Conservation (phyloP, 2,113 vertebrate species). For the Rhodinocichla rosea region DNA sequence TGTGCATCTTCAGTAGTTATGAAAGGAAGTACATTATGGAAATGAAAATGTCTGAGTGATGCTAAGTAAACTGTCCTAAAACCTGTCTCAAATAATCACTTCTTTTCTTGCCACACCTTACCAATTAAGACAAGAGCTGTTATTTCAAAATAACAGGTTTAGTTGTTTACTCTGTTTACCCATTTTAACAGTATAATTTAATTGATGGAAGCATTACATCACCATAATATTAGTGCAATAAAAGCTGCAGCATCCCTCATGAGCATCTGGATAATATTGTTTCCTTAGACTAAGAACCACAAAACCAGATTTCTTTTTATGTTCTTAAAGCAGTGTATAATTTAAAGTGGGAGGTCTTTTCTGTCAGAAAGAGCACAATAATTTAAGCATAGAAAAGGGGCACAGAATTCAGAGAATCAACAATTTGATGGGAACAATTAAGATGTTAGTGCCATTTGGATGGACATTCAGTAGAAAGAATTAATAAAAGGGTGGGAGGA, state of each 20-base stretch:
- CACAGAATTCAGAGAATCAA: background rate
- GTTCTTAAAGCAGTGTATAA: background rate
- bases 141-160: slow-evolving; percentile 38
- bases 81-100: background rate
- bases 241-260: background rate
- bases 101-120: slow-evolving; percentile 5
- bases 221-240: background rate
- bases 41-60: background rate
- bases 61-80: background rate
- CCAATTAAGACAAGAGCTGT: background rate
- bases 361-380: background rate
- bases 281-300: background rate
- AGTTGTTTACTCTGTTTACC: slow-evolving; percentile 17
- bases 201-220: slow-evolving; percentile 6
- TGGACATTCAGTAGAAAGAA: background rate
- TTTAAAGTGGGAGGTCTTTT: background rate
- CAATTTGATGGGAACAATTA: background rate
- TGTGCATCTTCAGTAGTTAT: background rate
- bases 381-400: background rate
- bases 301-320: background rate
- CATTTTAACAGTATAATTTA: slow-evolving; percentile 20
- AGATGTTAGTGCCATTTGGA: background rate
- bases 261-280: background rate
- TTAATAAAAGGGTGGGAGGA: background rate
- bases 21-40: background rate